A percentile compares a stretch with the other conserved stretches of the same genome.
phyloP scores from a whole-genome alignment of 2,113 vertebrate genomes.

The Rhynchopsitta pachyrhyncha region DNA sequence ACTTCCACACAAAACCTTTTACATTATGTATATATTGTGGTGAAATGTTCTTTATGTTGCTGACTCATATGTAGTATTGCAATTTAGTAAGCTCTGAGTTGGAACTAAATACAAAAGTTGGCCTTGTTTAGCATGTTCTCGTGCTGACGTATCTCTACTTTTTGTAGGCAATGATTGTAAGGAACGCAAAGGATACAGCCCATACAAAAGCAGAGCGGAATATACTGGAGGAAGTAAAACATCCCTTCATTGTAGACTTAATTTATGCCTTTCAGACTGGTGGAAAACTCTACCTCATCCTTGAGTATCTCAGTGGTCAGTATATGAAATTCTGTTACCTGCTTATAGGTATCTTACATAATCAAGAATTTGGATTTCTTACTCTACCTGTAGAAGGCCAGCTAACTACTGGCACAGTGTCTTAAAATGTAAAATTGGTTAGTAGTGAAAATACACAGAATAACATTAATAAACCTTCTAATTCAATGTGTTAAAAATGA shows the following conservation, averaged over 20 bases:
- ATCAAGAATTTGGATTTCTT: background rate
- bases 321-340: constrained; percentile 16
- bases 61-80: background rate
- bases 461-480: background rate
- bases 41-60: background rate
- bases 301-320: constrained; percentile 98
- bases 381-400: background rate
- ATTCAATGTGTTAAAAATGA: background rate
- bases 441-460: background rate
- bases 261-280: constrained; percentile 99
- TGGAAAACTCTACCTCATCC: constrained; percentile 98
- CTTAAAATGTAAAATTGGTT: background rate
- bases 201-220: constrained; percentile 97
- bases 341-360: background rate
- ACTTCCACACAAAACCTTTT: background rate
- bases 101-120: background rate
- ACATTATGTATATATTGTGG: too few relatives aligned
- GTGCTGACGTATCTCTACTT: constrained; percentile 46
- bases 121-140: background rate
- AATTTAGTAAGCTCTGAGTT: background rate
- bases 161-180: constrained; percentile 94
- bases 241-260: constrained; percentile 97
- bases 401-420: background rate
- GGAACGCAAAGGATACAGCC: constrained; percentile 97
- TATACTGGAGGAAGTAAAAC: constrained; percentile 97